phyloP scores from a whole-genome alignment of 2,888 invertebrate species.

The Hirtodrosophila alboralis region DNA sequence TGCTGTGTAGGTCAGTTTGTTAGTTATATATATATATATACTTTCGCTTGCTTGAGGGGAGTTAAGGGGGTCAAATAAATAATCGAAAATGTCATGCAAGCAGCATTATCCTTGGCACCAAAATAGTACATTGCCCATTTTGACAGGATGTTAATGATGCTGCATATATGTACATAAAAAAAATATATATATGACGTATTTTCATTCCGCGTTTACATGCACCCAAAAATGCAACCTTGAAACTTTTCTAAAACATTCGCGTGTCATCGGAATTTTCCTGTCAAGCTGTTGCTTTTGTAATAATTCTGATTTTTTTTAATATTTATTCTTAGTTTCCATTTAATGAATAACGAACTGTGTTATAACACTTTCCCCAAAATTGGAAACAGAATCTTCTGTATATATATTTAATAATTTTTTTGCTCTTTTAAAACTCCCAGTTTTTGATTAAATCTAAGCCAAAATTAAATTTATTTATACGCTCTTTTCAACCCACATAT shows the following conservation, averaged over 20 bases:
- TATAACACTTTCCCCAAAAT: no score
- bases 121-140: conserved; percentile 65
- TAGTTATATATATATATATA: conserved; percentile 41
- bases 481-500: no score
- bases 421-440: no score
- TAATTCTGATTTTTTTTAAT: no score
- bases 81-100: conserved; percentile 62
- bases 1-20: conserved; percentile 68
- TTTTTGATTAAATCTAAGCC: no score
- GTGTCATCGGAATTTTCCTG: not conserved
- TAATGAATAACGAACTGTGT: no score
- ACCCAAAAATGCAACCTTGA: conserved; percentile 32
- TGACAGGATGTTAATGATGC: conserved; percentile 20
- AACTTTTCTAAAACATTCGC: conserved; percentile 8
- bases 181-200: conserved; percentile 14
- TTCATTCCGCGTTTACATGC: not conserved
- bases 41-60: conserved; percentile 52
- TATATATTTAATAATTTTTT: no score
- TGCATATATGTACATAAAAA: conserved; percentile 27
- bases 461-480: no score
- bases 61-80: conserved; percentile 17
- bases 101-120: conserved; percentile 65
- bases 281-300: not conserved
- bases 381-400: no score
- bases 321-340: no score